Evolutionary conservation across 2,113 vertebrate species (phyloP).

Genomic region (Thymallus thymallus): DNA sequence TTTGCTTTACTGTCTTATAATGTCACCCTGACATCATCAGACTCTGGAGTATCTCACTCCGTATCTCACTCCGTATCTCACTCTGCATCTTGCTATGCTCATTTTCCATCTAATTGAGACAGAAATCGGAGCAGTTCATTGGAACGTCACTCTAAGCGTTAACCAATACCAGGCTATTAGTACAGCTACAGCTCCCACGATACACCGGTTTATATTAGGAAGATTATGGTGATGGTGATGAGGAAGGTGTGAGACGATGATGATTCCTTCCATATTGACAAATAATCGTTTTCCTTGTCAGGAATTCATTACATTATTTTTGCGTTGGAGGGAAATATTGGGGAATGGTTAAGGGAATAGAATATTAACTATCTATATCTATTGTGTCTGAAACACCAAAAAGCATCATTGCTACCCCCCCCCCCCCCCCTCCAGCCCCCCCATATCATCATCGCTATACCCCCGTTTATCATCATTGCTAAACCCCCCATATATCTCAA

Average conservation of each 20-base stretch:
- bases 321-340: slow-evolving; percentile 14
- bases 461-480: slow-evolving; percentile 72
- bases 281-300: slow-evolving; percentile 18
- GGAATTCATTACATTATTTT: slow-evolving; percentile 21
- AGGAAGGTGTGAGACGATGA: not conserved
- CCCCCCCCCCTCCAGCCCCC: slow-evolving; percentile 2
- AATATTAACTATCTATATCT: slow-evolving; percentile 52
- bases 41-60: slow-evolving; percentile 51
- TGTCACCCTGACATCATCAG: slow-evolving; percentile 66
- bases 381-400: slow-evolving; percentile 67
- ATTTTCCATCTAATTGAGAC: slow-evolving; percentile 41
- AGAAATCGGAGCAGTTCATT: slow-evolving; percentile 27
- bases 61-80: slow-evolving; percentile 46
- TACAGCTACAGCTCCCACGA: not conserved
- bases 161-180: not conserved
- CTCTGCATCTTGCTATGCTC: slow-evolving; percentile 47
- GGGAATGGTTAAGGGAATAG: slow-evolving; percentile 39
- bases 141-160: not conserved
- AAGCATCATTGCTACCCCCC: slow-evolving; percentile 78
- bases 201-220: slow-evolving; percentile 1
- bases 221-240: slow-evolving; percentile 8
- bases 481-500: slow-evolving; percentile 90
- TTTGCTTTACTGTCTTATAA: slow-evolving; percentile 72
- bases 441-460: too few relatives aligned
- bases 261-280: slow-evolving; percentile 3